phyloP scores from a whole-genome alignment of 2,888 invertebrate species.

The Cephus nigrinus region DNA sequence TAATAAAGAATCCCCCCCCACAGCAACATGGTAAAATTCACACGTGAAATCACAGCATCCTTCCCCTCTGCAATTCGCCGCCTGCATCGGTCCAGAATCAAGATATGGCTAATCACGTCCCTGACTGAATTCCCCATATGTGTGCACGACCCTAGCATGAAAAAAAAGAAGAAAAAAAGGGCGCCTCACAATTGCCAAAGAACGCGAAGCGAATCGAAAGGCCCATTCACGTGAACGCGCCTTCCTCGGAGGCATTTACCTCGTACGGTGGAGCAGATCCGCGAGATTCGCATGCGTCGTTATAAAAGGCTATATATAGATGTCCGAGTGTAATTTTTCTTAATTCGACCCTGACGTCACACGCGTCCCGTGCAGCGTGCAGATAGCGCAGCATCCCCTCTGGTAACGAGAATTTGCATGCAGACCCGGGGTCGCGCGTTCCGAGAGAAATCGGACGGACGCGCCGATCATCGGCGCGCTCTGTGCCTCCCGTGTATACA shows the following conservation, averaged over 20 bases:
- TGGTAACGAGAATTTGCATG: constrained; percentile 36
- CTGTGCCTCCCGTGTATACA: no score
- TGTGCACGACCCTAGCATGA: neutral
- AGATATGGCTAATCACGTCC: neutral
- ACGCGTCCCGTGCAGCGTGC: no score
- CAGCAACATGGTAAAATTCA: neutral
- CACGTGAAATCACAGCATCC: neutral
- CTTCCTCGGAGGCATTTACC: no score
- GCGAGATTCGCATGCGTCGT: no score
- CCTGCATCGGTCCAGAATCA: neutral
- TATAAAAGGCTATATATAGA: no score
- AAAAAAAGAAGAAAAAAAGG: neutral
- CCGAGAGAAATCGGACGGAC: constrained; percentile 37
- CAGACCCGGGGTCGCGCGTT: constrained; percentile 46
- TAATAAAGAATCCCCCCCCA: neutral
- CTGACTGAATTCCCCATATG: neutral
- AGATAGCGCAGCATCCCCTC: no score
- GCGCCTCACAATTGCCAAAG: no score
- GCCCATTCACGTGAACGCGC: no score
- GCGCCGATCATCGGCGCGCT: constrained; percentile 11
- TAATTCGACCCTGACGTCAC: no score
- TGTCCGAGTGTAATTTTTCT: no score
- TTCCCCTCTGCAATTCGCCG: neutral
- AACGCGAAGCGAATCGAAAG: no score
- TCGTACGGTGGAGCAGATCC: no score